These are phyloP conservation scores for Gordius sp. DNA, from an alignment of 2,888 invertebrate species.

Conservation along the genomic window DNA sequence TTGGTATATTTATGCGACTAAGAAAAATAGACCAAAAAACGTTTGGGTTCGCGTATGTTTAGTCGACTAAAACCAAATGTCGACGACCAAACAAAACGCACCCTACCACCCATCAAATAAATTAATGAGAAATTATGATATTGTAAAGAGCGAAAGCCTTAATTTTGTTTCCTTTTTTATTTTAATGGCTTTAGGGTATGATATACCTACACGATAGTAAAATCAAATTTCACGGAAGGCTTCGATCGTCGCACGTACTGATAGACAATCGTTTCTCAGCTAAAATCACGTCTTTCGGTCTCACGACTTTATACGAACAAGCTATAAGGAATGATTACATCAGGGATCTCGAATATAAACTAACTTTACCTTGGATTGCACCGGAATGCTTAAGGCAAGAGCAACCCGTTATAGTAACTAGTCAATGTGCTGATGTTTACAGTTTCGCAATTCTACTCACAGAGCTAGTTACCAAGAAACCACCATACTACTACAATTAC, in stretches of 20 bases:
- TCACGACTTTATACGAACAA: conserved; percentile 7
- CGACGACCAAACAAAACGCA: too few species aligned
- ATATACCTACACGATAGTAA: not conserved
- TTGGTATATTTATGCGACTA: too few species aligned
- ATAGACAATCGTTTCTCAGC: conserved; percentile 3
- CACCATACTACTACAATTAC: conserved; percentile 4
- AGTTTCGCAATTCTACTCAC: not conserved
- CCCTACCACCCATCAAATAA: too few species aligned
- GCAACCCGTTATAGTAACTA: not conserved
- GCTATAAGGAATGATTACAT: not conserved
- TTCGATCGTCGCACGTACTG: not conserved
- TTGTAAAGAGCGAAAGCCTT: too few species aligned
- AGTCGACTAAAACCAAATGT: too few species aligned
- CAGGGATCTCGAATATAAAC: not conserved
- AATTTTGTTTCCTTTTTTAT: too few species aligned
- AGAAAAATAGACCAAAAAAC: too few species aligned
- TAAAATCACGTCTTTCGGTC: conserved; percentile 1
- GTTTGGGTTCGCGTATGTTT: too few species aligned
- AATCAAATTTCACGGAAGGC: not conserved
- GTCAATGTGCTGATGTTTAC: not conserved
- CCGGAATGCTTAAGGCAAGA: not conserved
- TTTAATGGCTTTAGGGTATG: too few species aligned
- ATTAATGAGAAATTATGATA: too few species aligned
- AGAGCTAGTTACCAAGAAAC: not conserved
- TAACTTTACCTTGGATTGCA: not conserved